Percentiles rank a stretch among this genome's conserved stretches.
Evolutionary conservation across 2,888 invertebrate species (phyloP).

Genomic region (Agrochola lota): DNA sequence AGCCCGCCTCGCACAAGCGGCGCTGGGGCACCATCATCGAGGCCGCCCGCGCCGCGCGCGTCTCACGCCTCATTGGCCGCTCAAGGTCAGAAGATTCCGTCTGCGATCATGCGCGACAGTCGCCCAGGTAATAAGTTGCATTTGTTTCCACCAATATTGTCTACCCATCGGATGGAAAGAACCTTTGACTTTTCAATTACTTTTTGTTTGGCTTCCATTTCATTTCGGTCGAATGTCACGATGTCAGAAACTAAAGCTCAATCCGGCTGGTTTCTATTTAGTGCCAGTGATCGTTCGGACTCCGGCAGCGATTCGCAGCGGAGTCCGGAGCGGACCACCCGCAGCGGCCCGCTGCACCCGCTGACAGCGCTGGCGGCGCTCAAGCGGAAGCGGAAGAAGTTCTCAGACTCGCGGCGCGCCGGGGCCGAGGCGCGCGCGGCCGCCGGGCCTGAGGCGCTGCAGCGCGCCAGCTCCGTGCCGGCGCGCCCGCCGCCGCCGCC

Average conservation of each 20-base stretch:
- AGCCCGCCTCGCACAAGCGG: slow-evolving; percentile 92
- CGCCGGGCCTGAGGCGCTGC: slow-evolving; percentile 74
- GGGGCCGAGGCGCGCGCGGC: slow-evolving; percentile 70
- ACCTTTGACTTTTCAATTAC: not conserved
- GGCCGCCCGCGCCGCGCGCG: slow-evolving; percentile 95
- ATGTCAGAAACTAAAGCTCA: slow-evolving; percentile 1
- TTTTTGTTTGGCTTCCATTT: slow-evolving; percentile 25
- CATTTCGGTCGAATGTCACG: not conserved
- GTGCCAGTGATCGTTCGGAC: slow-evolving; percentile 92
- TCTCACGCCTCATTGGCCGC: slow-evolving; percentile 94
- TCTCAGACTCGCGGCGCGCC: slow-evolving; percentile 94
- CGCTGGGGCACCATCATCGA: slow-evolving; percentile 96
- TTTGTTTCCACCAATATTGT: not conserved
- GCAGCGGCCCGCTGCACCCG: slow-evolving; percentile 82
- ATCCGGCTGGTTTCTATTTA: slow-evolving; percentile 55
- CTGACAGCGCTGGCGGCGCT: slow-evolving; percentile 93
- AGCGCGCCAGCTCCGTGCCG: slow-evolving; percentile 78
- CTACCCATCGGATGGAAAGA: not conserved
- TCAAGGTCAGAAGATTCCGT: slow-evolving; percentile 96
- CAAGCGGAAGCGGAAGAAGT: slow-evolving; percentile 95
- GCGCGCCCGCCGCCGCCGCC: slow-evolving; percentile 66
- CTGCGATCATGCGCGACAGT: slow-evolving; percentile 90
- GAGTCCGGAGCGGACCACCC: slow-evolving; percentile 85
- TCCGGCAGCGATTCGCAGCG: slow-evolving; percentile 93
- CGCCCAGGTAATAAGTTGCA: slow-evolving; percentile 83